Evolutionary conservation across 2,113 vertebrate species (phyloP).

Genomic region (Lagopus muta): DNA sequence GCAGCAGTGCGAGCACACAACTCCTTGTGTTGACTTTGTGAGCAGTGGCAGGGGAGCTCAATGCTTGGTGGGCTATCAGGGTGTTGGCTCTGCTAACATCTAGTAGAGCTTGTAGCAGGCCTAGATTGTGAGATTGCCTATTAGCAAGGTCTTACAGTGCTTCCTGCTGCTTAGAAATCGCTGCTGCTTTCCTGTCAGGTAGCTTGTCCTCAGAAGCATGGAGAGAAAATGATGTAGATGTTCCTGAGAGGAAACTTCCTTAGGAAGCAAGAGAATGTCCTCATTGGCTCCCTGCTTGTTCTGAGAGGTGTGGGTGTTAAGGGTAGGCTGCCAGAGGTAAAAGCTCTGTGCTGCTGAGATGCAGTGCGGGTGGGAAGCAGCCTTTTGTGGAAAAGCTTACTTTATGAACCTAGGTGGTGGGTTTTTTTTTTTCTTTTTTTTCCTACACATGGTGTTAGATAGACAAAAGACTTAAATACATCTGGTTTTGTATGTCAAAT

Average conservation of each 20-base stretch:
- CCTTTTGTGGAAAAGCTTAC: not conserved
- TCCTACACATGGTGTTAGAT: no score
- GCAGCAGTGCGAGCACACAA: fast-evolving
- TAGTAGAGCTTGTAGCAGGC: not conserved
- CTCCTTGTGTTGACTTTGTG: not conserved
- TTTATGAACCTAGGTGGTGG: no score
- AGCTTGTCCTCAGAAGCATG: not conserved
- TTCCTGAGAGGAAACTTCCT: not conserved
- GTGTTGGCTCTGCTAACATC: not conserved
- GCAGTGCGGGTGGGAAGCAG: not conserved
- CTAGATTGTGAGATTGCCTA: not conserved
- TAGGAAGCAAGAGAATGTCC: not conserved
- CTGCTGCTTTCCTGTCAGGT: not conserved
- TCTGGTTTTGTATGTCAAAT: not conserved
- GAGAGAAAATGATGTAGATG: not conserved
- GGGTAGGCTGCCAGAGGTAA: not conserved
- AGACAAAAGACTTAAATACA: not conserved
- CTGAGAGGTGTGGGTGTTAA: not conserved
- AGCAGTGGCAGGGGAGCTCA: not conserved
- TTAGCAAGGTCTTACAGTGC: not conserved
- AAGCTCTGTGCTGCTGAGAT: fast-evolving
- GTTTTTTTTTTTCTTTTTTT: no score
- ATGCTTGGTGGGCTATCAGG: not conserved
- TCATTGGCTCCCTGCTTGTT: not conserved
- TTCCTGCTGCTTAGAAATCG: not conserved